Conservation (phyloP, 1,140 invertebrate genomes). For the Bombus balteatus region DNA sequence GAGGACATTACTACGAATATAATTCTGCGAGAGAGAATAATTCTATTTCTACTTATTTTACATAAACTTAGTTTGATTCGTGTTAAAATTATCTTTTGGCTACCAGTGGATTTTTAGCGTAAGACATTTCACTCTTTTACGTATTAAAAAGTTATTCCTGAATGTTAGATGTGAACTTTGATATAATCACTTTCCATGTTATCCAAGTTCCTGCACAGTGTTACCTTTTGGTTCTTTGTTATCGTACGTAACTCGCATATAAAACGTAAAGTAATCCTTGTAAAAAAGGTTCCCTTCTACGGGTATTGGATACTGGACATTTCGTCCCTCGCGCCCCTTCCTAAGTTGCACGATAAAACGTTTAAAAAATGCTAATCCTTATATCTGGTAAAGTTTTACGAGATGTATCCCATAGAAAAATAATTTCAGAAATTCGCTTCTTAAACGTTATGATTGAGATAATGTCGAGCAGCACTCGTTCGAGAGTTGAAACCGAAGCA, state of each 20-base stretch:
- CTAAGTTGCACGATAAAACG: neutral
- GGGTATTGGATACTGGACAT: neutral
- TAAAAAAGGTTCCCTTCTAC: no score
- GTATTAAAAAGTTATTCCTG: neutral
- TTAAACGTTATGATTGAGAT: neutral
- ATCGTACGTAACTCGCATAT: neutral
- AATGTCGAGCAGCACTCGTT: neutral
- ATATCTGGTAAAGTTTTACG: neutral
- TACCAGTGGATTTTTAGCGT: neutral
- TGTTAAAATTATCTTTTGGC: neutral
- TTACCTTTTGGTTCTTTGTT: neutral
- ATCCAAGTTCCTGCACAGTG: neutral
- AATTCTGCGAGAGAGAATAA: neutral
- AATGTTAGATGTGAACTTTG: neutral
- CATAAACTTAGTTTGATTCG: neutral
- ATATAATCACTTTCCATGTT: neutral
- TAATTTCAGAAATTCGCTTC: no score
- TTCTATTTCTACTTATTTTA: neutral
- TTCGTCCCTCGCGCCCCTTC: no score
- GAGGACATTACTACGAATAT: no score
- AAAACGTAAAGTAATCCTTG: neutral
- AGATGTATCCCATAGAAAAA: neutral
- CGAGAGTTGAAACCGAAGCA: neutral
- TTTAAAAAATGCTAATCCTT: neutral
- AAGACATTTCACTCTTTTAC: neutral